Conservation (phyloP, 2,797 vertebrate species). For the Falco concolor region DNA sequence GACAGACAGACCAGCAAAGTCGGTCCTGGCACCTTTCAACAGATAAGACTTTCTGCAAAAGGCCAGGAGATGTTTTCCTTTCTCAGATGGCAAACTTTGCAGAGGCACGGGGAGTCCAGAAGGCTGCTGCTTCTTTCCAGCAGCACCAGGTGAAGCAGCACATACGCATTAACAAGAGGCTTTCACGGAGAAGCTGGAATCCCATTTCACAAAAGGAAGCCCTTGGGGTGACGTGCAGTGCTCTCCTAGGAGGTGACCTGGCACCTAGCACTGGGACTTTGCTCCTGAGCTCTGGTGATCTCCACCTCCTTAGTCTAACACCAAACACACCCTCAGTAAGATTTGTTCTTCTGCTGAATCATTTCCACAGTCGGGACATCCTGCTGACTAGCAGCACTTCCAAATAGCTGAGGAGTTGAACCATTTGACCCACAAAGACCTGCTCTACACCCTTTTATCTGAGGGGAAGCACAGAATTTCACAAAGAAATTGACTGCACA, state of each 20-base stretch:
- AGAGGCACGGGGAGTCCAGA: background rate
- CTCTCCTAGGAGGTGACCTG: fast-evolving
- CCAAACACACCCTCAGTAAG: background rate
- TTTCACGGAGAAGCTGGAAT: background rate
- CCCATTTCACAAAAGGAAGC: background rate
- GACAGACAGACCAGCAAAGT: background rate
- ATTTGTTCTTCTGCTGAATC: background rate
- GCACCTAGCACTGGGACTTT: background rate
- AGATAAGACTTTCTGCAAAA: background rate
- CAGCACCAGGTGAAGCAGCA: background rate
- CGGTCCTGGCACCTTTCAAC: background rate
- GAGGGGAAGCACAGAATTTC: background rate
- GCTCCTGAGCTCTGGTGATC: background rate
- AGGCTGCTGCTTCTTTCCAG: background rate
- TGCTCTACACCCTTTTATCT: background rate
- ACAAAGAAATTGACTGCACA: fast-evolving
- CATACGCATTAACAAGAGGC: background rate
- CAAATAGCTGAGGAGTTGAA: background rate
- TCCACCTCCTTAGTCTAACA: background rate
- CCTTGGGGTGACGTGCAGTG: background rate
- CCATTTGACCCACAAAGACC: background rate
- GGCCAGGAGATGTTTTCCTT: background rate
- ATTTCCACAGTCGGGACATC: background rate
- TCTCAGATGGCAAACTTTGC: background rate
- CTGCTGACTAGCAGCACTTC: background rate